Conservation (phyloP, 2,797 vertebrate species). For the Sylvia borin region DNA sequence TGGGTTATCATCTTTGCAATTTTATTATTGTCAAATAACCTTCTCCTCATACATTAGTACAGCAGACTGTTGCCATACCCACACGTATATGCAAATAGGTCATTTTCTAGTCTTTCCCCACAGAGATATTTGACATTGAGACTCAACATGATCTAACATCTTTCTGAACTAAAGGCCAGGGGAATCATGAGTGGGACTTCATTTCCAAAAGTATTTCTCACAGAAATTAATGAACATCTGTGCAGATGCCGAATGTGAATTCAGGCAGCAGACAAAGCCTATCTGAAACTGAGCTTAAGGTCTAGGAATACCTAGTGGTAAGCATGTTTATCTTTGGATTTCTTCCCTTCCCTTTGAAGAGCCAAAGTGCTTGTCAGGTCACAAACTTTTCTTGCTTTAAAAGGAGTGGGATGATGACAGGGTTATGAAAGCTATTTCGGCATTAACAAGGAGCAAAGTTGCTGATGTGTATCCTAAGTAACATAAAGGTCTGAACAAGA, state of each 20-base stretch:
- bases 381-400: neutral
- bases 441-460: neutral
- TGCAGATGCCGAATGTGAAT: neutral
- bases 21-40: neutral
- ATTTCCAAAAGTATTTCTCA: neutral
- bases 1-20: neutral
- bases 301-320: neutral
- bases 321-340: neutral
- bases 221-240: constrained; percentile 3
- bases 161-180: constrained; percentile 27
- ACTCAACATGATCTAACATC: neutral
- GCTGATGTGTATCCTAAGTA: neutral
- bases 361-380: neutral
- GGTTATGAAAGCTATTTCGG: neutral
- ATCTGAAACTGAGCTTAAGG: neutral
- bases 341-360: neutral
- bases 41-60: neutral
- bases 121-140: constrained; percentile 37
- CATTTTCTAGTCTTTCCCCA: constrained; percentile 31
- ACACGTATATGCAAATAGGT: neutral
- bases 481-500: neutral
- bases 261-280: neutral
- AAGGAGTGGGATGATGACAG: neutral
- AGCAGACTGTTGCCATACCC: neutral
- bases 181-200: neutral